A percentile compares a stretch with the other conserved stretches of the same genome.
Conservation (phyloP, 2,888 invertebrate genomes). For the Lasioglossum malachurum region DNA sequence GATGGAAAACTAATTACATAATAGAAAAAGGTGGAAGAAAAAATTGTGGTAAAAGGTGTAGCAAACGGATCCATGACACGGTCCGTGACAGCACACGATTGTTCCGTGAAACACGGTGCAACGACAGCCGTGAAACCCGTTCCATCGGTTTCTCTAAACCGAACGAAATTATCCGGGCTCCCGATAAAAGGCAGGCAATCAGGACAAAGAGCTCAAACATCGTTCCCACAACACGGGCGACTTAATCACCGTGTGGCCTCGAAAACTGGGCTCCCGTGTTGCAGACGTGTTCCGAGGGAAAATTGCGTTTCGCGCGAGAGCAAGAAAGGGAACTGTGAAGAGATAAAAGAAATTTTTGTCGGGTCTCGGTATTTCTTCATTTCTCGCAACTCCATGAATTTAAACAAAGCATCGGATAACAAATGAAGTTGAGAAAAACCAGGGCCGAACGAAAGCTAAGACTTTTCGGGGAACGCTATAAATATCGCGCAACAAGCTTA, state of each 20-base stretch:
- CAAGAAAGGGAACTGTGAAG: not conserved
- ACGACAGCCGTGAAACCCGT: not conserved
- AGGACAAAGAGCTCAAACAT: slow-evolving; percentile 3
- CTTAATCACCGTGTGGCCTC: slow-evolving; percentile 13
- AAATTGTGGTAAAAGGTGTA: not conserved
- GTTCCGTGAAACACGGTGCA: not conserved
- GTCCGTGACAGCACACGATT: not conserved
- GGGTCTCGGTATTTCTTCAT: not conserved
- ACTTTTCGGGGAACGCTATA: not conserved
- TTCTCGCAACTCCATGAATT: not conserved
- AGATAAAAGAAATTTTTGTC: not conserved
- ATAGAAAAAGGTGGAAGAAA: not conserved
- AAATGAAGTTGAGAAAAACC: not conserved
- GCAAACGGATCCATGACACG: not conserved
- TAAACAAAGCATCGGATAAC: not conserved
- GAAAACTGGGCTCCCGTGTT: not conserved
- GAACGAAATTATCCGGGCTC: slow-evolving; percentile 6
- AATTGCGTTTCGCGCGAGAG: slow-evolving; percentile 3
- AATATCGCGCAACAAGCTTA: not conserved
- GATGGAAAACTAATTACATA: not conserved
- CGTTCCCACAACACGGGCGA: slow-evolving; percentile 6
- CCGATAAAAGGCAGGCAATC: slow-evolving; percentile 20
- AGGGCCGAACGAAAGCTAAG: not conserved
- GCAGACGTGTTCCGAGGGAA: not conserved
- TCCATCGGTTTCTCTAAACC: not conserved